Percentiles rank a stretch among this genome's conserved stretches.
Evolutionary conservation across 23 tunicate genomes (phyloP).

Genomic region (Halocynthia aurantium): DNA sequence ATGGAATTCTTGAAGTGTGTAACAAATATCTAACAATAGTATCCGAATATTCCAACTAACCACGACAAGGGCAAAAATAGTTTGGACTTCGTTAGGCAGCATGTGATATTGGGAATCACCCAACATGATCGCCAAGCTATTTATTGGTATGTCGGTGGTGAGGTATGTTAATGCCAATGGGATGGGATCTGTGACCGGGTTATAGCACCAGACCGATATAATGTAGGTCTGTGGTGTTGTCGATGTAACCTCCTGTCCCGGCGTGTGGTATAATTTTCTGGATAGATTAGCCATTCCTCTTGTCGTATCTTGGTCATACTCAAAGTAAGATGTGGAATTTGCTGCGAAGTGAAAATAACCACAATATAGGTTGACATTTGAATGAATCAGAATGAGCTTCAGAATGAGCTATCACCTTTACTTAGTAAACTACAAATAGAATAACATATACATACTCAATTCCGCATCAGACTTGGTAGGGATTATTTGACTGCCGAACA

Average conservation of each 20-base stretch:
- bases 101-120: neutral
- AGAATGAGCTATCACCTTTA: too few species aligned
- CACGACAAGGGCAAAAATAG: neutral
- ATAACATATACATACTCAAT: neutral
- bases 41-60: neutral
- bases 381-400: too few species aligned
- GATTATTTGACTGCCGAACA: conserved; percentile 24
- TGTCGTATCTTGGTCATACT: conserved; percentile 8
- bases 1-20: neutral
- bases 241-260: neutral
- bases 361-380: too few species aligned
- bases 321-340: conserved; percentile 22
- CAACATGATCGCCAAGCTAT: conserved; percentile 4
- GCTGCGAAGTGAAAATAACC: neutral
- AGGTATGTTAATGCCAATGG: conserved; percentile 32
- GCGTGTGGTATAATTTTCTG: neutral
- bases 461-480: conserved; percentile 2
- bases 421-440: too few species aligned
- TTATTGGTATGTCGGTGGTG: conserved; percentile 27
- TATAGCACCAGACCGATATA: conserved; percentile 45
- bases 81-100: conserved; percentile 25
- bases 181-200: conserved; percentile 30
- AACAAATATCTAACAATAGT: neutral
- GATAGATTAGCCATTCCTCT: conserved; percentile 50
- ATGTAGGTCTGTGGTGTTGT: conserved; percentile 19